phyloP scores from a whole-genome alignment of 2,888 invertebrate species.

The Synergus umbraculus region DNA sequence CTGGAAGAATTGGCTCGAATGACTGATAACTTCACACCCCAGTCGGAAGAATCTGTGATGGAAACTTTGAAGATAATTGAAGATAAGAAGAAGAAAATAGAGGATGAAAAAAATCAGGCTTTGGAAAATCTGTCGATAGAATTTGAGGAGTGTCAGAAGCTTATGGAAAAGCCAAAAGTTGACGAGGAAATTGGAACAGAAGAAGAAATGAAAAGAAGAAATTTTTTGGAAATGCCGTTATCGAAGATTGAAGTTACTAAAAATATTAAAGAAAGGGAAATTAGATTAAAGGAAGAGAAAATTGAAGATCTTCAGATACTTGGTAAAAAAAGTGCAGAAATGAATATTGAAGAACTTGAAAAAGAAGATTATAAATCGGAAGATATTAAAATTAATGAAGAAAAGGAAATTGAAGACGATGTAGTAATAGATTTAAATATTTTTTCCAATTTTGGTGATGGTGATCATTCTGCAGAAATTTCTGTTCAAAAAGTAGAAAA shows the following conservation, averaged over 20 bases:
- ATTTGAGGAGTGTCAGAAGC: conserved; percentile 43
- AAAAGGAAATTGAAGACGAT: background rate
- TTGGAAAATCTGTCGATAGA: conserved; percentile 41
- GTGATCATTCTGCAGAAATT: background rate
- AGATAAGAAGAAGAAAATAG: conserved; percentile 43
- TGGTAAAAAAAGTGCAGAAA: background rate
- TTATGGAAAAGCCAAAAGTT: conserved; percentile 19
- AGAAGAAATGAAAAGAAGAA: background rate
- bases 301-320: background rate
- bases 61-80: conserved; percentile 44
- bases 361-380: background rate
- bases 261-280: background rate
- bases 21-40: background rate
- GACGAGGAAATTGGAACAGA: background rate
- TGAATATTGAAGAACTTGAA: background rate
- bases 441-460: background rate
- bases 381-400: background rate
- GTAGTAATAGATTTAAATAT: background rate
- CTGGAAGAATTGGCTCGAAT: conserved; percentile 35
- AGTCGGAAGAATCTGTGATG: conserved; percentile 16
- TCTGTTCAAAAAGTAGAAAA: background rate
- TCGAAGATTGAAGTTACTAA: background rate
- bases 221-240: background rate
- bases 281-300: background rate
- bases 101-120: conserved; percentile 43